Evolutionary conservation across 2,888 invertebrate species (phyloP).

Genomic region (Drosophila recens): DNA sequence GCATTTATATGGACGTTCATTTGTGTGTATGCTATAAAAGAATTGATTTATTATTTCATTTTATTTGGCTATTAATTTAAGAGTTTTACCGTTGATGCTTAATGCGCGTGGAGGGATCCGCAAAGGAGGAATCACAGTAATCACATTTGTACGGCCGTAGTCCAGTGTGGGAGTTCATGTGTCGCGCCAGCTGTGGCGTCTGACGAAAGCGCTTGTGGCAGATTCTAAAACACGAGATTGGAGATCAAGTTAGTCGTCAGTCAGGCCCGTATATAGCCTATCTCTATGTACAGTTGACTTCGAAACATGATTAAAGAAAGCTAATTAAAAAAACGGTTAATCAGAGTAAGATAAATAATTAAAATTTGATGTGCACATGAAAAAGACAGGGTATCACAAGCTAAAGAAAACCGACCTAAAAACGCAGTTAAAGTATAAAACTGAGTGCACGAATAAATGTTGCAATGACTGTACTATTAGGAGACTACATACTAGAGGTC

Average conservation of each 20-base stretch:
- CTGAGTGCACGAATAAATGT: too few relatives aligned
- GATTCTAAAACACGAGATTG: slow-evolving; percentile 62
- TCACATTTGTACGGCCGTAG: slow-evolving; percentile 83
- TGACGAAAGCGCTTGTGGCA: slow-evolving; percentile 82
- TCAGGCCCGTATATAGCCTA: too few relatives aligned
- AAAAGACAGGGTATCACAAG: too few relatives aligned
- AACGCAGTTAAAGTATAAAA: too few relatives aligned
- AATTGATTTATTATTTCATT: not conserved
- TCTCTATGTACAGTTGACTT: too few relatives aligned
- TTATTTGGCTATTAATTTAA: not conserved
- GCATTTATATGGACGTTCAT: slow-evolving; percentile 82
- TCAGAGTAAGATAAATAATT: too few relatives aligned
- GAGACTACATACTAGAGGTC: too few relatives aligned
- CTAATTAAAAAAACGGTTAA: too few relatives aligned
- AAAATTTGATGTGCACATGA: too few relatives aligned
- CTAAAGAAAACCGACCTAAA: too few relatives aligned
- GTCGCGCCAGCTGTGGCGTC: slow-evolving; percentile 82
- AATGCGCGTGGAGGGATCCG: slow-evolving; percentile 84
- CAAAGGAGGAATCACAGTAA: slow-evolving; percentile 82
- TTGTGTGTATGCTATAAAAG: slow-evolving; percentile 79
- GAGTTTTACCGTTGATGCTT: slow-evolving; percentile 82
- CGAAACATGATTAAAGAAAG: too few relatives aligned
- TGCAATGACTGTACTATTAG: too few relatives aligned
- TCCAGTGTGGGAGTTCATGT: slow-evolving; percentile 82
- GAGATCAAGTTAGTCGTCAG: not conserved